These are phyloP conservation scores for Phylloscopus whistleri DNA, from an alignment of 2,113 vertebrate genomes.

Conservation along the genomic window DNA sequence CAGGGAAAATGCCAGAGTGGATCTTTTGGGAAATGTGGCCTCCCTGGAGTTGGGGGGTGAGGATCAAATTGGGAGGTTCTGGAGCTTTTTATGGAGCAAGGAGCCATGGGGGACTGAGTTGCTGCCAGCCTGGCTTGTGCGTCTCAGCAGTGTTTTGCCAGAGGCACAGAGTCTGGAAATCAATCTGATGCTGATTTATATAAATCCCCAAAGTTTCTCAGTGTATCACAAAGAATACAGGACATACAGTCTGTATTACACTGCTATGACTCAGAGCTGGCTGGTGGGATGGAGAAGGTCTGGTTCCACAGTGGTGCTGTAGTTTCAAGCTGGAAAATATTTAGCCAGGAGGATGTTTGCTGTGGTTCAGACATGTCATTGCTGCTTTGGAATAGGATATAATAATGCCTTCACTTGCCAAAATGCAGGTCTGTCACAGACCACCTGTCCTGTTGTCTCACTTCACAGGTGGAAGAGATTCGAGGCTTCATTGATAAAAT, in stretches of 20 bases:
- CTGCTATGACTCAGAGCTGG: background rate
- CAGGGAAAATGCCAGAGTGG: background rate
- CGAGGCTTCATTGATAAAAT: constrained; percentile 90
- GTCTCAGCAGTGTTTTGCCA: background rate
- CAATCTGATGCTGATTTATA: background rate
- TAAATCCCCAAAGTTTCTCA: background rate
- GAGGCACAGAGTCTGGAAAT: background rate
- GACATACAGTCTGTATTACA: background rate
- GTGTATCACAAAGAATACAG: background rate
- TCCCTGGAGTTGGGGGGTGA: background rate
- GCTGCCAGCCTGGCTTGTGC: background rate
- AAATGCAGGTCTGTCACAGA: background rate
- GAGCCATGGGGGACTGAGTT: background rate
- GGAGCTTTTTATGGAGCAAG: background rate
- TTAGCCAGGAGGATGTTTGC: background rate
- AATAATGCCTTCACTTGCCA: background rate
- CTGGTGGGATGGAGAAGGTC: background rate
- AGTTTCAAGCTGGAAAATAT: background rate
- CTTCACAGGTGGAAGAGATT: constrained; percentile 90
- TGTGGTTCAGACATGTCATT: background rate
- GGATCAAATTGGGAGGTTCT: background rate
- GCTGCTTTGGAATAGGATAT: background rate
- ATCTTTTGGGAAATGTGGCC: background rate
- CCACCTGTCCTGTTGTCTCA: background rate
- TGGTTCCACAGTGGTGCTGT: background rate